These are phyloP conservation scores for Odontesthes bonariensis DNA, from an alignment of 2,113 vertebrate species.

Conservation along the genomic window DNA sequence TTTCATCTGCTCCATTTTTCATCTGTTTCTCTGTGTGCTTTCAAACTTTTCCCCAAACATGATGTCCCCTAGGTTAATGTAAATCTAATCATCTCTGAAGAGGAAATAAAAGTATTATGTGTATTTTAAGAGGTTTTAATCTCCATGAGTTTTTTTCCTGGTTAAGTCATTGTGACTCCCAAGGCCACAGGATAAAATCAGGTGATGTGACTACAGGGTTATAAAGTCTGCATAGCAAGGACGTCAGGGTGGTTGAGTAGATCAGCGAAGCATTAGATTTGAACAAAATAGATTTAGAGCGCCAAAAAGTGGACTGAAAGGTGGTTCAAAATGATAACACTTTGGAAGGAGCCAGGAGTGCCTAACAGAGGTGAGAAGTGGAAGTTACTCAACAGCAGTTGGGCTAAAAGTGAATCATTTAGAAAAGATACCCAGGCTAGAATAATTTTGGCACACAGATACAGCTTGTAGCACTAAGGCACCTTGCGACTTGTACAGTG, in stretches of 20 bases:
- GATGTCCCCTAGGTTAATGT: not conserved
- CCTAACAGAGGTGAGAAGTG: no score
- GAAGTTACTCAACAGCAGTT: no score
- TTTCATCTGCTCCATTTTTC: conserved; percentile 21
- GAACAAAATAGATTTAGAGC: not conserved
- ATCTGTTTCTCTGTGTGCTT: not conserved
- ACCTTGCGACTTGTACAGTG: not conserved
- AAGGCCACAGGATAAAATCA: not conserved
- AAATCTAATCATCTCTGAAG: not conserved
- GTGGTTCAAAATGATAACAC: no score
- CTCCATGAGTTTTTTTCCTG: no score
- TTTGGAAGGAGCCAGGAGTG: no score
- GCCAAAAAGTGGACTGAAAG: not conserved
- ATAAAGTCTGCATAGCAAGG: not conserved
- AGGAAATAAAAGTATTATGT: not conserved
- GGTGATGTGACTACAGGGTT: not conserved
- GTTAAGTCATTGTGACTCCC: not conserved
- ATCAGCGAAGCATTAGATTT: not conserved
- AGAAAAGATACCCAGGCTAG: no score
- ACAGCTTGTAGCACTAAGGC: not conserved
- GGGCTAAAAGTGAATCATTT: no score
- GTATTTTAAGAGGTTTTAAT: not conserved
- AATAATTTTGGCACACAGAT: not conserved
- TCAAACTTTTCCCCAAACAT: not conserved
- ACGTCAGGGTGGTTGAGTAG: not conserved